These are phyloP conservation scores for Hydrotaea cyrtoneurina DNA, from an alignment of 2,888 invertebrate species.

Conservation along the genomic window DNA sequence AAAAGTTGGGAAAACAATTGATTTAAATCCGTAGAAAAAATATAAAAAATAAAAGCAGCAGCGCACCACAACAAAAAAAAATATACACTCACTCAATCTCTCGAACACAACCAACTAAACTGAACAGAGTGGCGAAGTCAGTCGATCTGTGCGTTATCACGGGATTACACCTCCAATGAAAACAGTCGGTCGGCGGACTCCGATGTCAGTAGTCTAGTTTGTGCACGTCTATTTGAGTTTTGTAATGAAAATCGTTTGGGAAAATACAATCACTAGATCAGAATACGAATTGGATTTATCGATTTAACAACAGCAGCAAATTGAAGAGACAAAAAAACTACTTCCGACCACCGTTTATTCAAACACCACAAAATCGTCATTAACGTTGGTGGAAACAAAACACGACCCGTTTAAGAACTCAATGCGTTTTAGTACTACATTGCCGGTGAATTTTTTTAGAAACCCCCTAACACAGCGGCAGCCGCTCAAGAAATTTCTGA, in stretches of 20 bases:
- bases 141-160: not conserved
- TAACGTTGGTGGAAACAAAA: no score
- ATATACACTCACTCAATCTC: not conserved
- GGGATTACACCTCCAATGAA: constrained; percentile 17
- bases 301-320: constrained; percentile 44
- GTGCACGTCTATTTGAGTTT: not conserved
- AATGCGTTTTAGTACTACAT: constrained; percentile 38
- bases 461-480: not conserved
- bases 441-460: constrained; percentile 31
- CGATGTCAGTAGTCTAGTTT: not conserved
- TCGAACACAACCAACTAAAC: constrained; percentile 22
- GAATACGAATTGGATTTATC: constrained; percentile 31
- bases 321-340: not conserved
- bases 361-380: constrained; percentile 17
- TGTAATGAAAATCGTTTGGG: not conserved
- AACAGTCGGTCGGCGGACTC: not conserved
- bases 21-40: constrained; percentile 15
- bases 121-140: not conserved
- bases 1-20: not conserved
- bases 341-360: not conserved
- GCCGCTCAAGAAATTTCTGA: not conserved
- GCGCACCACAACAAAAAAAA: constrained; percentile 6
- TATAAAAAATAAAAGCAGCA: no score
- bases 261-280: not conserved
- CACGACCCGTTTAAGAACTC: not conserved